Conservation (phyloP, 2,888 invertebrate genomes). For the Teleiodes luculella region DNA sequence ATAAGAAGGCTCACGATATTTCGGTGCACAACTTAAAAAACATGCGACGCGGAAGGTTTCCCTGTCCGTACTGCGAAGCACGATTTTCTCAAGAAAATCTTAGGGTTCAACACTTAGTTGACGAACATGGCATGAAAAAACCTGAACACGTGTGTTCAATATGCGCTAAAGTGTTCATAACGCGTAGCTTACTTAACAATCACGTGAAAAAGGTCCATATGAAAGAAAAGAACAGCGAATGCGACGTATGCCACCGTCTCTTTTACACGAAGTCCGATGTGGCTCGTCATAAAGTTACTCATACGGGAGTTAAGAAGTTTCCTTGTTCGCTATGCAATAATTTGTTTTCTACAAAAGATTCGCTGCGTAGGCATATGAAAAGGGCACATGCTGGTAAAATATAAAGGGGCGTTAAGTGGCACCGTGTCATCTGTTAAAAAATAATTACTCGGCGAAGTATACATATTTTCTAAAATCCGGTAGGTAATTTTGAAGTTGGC, state of each 20-base stretch:
- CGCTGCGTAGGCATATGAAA: constrained; percentile 56
- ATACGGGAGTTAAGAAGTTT: constrained; percentile 57
- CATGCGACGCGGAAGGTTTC: constrained; percentile 40
- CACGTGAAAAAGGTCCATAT: constrained; percentile 61
- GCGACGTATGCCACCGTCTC: constrained; percentile 53
- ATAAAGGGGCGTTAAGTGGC: background rate
- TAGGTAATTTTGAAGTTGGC: no score
- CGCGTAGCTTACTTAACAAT: constrained; percentile 56
- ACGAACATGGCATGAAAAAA: constrained; percentile 46
- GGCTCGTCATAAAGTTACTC: constrained; percentile 52
- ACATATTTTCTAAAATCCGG: no score
- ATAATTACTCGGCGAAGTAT: no score
- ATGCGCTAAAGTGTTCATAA: constrained; percentile 57
- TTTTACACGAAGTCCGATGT: constrained; percentile 64
- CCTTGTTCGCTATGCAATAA: constrained; percentile 48
- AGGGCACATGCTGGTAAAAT: constrained; percentile 39
- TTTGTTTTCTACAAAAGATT: constrained; percentile 57
- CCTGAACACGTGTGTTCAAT: constrained; percentile 53
- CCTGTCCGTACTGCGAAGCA: constrained; percentile 43
- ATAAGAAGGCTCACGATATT: constrained; percentile 40
- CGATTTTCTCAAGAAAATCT: constrained; percentile 45
- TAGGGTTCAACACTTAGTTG: constrained; percentile 40
- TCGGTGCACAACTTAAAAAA: constrained; percentile 32
- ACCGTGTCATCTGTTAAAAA: no score
- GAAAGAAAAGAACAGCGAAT: constrained; percentile 59